Base-by-base conservation (phyloP, 2,888 invertebrate species). In the Amblyteles armatorius region DNA sequence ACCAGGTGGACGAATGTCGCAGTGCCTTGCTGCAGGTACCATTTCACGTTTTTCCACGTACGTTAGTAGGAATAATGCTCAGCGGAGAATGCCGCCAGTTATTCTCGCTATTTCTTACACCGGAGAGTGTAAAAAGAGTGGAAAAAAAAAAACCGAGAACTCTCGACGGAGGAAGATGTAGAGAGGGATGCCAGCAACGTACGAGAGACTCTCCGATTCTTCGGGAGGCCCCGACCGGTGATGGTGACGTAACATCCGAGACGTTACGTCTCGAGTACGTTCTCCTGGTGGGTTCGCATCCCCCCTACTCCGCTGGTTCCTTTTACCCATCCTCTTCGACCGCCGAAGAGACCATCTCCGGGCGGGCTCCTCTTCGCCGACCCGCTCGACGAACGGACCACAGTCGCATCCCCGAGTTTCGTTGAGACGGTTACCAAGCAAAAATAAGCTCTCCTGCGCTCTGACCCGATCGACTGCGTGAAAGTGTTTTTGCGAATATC, bases 381-480 rank as follows among this genome's bases (percentile, higher is more conserved):
- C 87, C 76, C 88, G 79, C 88, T 91, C 91, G 87, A 88, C 88
- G 77, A 83, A 76, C 82, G 83, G 83, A 83, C 86, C 89, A 90
- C 92, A 91, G 92, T 93, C 92, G 91, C 90, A 90, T 92, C 90
- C 84, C 89, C 90, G 91, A 91, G 88, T 90, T 89, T 89, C 89
- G 89, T 89, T 89, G 90, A 89, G 91, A 91, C 90, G 92, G 92
- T 83, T 79, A 79, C 80, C 52, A 71, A 81, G 77, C 68, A 81
- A 87, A 80, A 87, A 80, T 72, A 68, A 79, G 78, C 78, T 82
- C 68, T 69, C 60, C 79, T 68, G 63, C 26, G 26, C 13, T 60
- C 16, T 16, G 36, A 48, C 4, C 73, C 60, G 22, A 22, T 48
- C 74, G 79, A 68, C 77, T 71, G 40, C 73, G 78, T 76, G 73